These are phyloP conservation scores for Salvelinus fontinalis DNA, from an alignment of 2,113 vertebrate species.

Conservation along the genomic window DNA sequence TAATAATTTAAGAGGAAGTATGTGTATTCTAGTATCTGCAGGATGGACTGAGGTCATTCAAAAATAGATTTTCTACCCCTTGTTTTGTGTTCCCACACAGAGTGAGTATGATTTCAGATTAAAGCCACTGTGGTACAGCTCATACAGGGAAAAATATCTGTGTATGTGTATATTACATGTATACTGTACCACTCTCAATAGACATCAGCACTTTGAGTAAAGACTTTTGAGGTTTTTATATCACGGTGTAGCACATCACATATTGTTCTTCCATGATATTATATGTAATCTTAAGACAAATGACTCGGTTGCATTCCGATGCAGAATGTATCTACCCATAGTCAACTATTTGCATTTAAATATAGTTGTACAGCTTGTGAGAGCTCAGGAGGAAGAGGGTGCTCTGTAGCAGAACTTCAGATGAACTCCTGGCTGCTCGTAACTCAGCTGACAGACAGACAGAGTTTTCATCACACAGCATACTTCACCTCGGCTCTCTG, in stretches of 20 bases:
- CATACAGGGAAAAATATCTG: background rate
- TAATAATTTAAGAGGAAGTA: conserved; percentile 71
- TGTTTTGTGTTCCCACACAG: conserved; percentile 63
- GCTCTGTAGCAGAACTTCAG: conserved; percentile 55
- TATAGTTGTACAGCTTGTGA: conserved; percentile 50
- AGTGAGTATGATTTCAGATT: conserved; percentile 66
- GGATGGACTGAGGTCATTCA: conserved; percentile 81
- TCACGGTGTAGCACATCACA: no score
- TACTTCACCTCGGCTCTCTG: conserved; percentile 66
- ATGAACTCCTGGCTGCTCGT: conserved; percentile 48
- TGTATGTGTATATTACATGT: background rate
- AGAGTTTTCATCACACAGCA: conserved; percentile 58
- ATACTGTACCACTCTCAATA: no score
- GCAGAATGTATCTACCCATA: conserved; percentile 41
- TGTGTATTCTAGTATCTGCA: conserved; percentile 57
- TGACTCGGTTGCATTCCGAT: no score
- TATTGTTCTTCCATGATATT: no score
- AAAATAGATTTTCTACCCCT: conserved; percentile 84
- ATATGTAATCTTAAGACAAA: no score
- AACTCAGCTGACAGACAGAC: conserved; percentile 45
- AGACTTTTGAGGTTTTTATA: no score
- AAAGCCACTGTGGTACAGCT: conserved; percentile 34
- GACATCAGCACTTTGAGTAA: no score
- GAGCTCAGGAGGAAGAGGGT: background rate
- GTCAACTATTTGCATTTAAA: conserved; percentile 55